Evolutionary conservation across 92 coral and sea anemone species (phyloP).

Genomic region (Zoanthus sociatus): DNA sequence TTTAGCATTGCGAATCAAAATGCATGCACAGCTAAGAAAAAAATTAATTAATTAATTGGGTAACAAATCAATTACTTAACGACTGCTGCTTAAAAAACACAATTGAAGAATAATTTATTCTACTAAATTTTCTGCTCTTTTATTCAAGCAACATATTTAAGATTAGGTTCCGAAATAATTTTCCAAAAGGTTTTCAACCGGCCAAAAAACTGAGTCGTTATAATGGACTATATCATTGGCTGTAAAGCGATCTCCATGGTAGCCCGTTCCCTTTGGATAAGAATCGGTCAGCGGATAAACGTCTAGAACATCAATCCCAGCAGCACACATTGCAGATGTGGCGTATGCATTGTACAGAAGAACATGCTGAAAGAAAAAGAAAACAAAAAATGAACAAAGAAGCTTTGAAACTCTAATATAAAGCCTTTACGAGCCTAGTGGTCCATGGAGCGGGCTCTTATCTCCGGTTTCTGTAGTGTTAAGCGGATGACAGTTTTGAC

Average conservation of each 20-base stretch:
- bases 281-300: constrained; percentile 65
- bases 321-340: constrained; percentile 61
- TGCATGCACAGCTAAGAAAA: too few species aligned
- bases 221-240: constrained; percentile 63
- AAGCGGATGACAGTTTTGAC: too few species aligned
- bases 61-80: too few species aligned
- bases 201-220: constrained; percentile 45
- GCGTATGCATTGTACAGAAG: constrained; percentile 62
- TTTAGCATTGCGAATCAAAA: too few species aligned
- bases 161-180: constrained; percentile 26
- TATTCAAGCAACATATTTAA: neutral
- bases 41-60: too few species aligned
- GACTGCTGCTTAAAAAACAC: too few species aligned
- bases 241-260: constrained; percentile 51
- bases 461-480: too few species aligned
- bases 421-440: too few species aligned
- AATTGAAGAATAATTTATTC: neutral
- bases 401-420: too few species aligned
- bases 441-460: too few species aligned
- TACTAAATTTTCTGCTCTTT: neutral
- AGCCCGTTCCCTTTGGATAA: constrained; percentile 66
- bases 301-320: constrained; percentile 63
- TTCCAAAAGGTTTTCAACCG: constrained; percentile 49
- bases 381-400: neutral
- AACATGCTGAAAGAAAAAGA: constrained; percentile 44